Conservation (phyloP, 1,140 invertebrate genomes). For the Telenomus remus region DNA sequence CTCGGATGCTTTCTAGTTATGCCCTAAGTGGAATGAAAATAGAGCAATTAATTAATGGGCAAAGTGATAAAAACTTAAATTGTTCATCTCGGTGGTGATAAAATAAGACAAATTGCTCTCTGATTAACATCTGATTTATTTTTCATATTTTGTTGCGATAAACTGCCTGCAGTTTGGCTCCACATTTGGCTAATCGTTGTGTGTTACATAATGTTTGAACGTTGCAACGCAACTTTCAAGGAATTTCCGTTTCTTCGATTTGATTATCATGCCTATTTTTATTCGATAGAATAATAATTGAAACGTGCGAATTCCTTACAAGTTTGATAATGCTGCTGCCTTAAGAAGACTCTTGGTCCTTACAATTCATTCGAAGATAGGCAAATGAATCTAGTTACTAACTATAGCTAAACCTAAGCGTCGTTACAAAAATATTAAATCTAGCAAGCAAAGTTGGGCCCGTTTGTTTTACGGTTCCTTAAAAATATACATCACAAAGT, state of each 20-base stretch:
- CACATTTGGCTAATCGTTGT: conserved; percentile 43
- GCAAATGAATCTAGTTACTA: conserved; percentile 58
- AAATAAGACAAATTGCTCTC: background rate
- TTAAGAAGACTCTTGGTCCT: background rate
- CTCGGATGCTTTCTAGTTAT: conserved; percentile 12
- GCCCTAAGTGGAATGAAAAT: conserved; percentile 19
- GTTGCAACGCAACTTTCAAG: background rate
- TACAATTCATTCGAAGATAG: no score
- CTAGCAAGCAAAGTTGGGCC: conserved; percentile 73
- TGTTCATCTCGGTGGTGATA: no score
- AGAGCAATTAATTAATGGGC: no score
- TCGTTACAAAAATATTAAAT: conserved; percentile 77
- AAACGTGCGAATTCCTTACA: no score
- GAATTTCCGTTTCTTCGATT: no score
- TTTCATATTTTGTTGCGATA: conserved; percentile 27
- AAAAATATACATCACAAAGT: conserved; percentile 61
- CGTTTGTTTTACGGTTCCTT: conserved; percentile 45
- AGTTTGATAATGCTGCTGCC: conserved; percentile 6
- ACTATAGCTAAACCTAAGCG: conserved; percentile 69
- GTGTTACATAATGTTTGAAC: conserved; percentile 41
- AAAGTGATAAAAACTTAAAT: no score
- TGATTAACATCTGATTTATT: conserved; percentile 3
- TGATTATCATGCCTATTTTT: no score
- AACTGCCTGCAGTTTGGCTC: conserved; percentile 51
- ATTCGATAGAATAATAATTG: no score